Conservation (phyloP, 2,797 vertebrate species). For the Telmatherina bonti region DNA sequence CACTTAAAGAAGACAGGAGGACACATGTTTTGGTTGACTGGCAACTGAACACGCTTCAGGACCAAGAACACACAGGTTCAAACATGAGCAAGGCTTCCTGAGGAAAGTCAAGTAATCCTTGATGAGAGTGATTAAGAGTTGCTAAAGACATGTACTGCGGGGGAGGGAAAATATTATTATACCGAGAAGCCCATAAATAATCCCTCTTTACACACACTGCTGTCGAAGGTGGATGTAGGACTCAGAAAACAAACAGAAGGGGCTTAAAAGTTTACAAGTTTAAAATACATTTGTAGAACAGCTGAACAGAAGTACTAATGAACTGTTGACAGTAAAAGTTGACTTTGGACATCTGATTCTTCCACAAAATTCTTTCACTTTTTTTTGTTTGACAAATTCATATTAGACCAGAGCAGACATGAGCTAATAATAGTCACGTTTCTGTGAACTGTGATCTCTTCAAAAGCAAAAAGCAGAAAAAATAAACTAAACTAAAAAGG, state of each 20-base stretch:
- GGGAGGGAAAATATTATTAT: conserved; percentile 48
- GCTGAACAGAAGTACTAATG: conserved; percentile 31
- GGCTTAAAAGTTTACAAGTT: conserved; percentile 18
- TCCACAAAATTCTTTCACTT: background rate
- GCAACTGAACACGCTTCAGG: conserved; percentile 46
- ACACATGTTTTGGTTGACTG: conserved; percentile 74
- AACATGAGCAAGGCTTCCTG: conserved; percentile 57
- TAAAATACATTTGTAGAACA: conserved; percentile 1
- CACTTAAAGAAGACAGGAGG: conserved; percentile 72
- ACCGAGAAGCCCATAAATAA: conserved; percentile 55
- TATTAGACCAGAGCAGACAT: background rate
- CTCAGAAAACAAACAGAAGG: conserved; percentile 38
- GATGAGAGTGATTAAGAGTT: conserved; percentile 72
- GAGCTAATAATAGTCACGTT: background rate
- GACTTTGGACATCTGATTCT: background rate
- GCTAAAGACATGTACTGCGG: conserved; percentile 53
- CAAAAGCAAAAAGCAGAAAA: too few relatives aligned
- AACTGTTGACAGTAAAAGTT: background rate
- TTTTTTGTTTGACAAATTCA: background rate
- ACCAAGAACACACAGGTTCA: conserved; percentile 73
- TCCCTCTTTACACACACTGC: conserved; percentile 45
- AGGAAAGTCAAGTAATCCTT: conserved; percentile 56
- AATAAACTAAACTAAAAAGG: too few relatives aligned
- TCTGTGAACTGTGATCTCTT: background rate
- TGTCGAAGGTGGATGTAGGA: conserved; percentile 40